These are phyloP conservation scores for Merluccius polli DNA, from an alignment of 2,797 vertebrate species.

Conservation along the genomic window DNA sequence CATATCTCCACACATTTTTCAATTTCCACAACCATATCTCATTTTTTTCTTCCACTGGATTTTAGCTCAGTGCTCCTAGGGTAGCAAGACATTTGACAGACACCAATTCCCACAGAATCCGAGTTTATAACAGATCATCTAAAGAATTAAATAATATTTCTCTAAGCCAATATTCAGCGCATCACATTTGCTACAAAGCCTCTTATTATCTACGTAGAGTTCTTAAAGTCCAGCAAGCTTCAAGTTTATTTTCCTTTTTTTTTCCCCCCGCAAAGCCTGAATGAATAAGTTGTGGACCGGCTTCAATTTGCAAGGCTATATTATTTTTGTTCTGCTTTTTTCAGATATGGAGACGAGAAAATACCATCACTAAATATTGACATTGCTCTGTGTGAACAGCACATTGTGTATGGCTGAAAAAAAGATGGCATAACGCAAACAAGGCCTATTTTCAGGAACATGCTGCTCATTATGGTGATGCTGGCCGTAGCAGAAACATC, in stretches of 20 bases:
- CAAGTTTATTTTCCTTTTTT: no score
- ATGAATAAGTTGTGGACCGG: neutral
- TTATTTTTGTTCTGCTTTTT: neutral
- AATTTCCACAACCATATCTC: constrained; percentile 11
- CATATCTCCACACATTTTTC: neutral
- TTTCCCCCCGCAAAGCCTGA: no score
- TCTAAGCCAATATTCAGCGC: neutral
- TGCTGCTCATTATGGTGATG: neutral
- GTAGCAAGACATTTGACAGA: neutral
- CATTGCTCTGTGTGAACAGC: neutral
- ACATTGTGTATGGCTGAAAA: neutral
- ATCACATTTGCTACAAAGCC: neutral
- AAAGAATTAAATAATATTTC: neutral
- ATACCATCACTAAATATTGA: neutral
- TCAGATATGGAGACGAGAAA: neutral
- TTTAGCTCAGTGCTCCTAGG: constrained; percentile 30
- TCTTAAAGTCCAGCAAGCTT: no score
- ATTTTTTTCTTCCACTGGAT: constrained; percentile 15
- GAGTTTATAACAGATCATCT: neutral
- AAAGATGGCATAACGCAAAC: neutral
- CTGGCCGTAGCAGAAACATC: neutral
- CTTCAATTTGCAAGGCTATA: neutral
- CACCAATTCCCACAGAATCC: no score
- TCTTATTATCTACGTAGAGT: neutral
- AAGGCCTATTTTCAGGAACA: neutral